Conservation (phyloP, 2,797 vertebrate genomes). For the Staurois parvus region DNA sequence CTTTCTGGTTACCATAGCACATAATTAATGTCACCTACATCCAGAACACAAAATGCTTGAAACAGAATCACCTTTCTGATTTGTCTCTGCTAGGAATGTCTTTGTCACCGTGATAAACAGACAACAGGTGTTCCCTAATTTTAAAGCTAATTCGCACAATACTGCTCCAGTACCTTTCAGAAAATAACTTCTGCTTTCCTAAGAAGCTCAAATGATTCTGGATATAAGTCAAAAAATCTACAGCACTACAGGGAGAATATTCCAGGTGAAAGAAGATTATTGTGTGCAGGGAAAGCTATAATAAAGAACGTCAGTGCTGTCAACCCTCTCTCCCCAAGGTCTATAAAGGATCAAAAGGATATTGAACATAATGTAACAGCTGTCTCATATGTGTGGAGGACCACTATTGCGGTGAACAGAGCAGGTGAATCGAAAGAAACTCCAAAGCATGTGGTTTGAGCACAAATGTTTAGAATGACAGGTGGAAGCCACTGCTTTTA, state of each 20-base stretch:
- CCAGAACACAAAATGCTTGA: conserved; percentile 4
- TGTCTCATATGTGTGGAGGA: conserved; percentile 69
- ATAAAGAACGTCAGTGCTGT: conserved; percentile 81
- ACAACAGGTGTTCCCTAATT: conserved; percentile 66
- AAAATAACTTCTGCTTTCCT: conserved; percentile 67
- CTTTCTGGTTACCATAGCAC: conserved; percentile 3
- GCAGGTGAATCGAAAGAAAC: conserved; percentile 59
- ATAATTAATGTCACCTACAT: not conserved
- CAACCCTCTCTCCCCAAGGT: conserved; percentile 71
- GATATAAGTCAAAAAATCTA: conserved; percentile 69
- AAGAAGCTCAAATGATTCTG: conserved; percentile 67
- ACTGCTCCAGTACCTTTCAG: conserved; percentile 46
- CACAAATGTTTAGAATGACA: conserved; percentile 61
- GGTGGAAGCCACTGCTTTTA: conserved; percentile 56
- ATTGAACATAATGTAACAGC: conserved; percentile 72
- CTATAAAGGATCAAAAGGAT: conserved; percentile 74
- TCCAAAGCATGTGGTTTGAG: conserved; percentile 60
- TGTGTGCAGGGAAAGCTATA: conserved; percentile 76
- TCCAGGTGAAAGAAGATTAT: conserved; percentile 79
- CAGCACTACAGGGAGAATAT: conserved; percentile 72
- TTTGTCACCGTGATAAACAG: conserved; percentile 64
- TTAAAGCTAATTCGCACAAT: conserved; percentile 64
- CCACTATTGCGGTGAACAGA: conserved; percentile 64
- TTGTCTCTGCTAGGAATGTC: conserved; percentile 51
- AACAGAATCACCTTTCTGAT: conserved; percentile 53